Percentiles rank a stretch among this genome's conserved stretches.
Evolutionary conservation across 2,113 vertebrate genomes (phyloP).

Genomic region (Cricetomys ansorgei): DNA sequence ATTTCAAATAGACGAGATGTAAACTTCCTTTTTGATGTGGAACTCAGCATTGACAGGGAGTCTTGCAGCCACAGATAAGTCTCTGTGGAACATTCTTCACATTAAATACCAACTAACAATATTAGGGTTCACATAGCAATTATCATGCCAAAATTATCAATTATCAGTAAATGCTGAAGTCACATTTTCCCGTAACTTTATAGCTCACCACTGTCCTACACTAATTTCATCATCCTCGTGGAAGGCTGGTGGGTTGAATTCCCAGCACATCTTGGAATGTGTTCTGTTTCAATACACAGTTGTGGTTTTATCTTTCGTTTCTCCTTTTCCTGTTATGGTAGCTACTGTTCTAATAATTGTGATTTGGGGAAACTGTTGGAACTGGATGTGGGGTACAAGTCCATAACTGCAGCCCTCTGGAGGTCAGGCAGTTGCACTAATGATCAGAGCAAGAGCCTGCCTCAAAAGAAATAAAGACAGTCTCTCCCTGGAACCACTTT

Average conservation of each 20-base stretch:
- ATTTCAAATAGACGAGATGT: neutral
- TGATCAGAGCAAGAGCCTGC: neutral
- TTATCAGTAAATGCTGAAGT: neutral
- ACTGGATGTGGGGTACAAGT: neutral
- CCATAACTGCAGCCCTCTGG: too few species aligned
- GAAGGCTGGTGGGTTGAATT: neutral
- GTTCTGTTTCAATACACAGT: neutral
- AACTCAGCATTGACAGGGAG: neutral
- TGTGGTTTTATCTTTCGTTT: neutral
- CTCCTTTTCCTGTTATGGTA: neutral
- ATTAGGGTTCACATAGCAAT: neutral
- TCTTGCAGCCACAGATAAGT: neutral
- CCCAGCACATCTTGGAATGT: neutral
- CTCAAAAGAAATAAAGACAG: neutral
- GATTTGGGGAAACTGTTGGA: neutral
- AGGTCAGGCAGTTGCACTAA: neutral
- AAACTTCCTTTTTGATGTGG: neutral
- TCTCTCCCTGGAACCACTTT: neutral
- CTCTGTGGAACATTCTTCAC: neutral
- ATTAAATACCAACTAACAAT: neutral
- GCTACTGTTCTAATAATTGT: neutral
- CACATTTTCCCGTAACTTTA: neutral
- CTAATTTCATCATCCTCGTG: neutral
- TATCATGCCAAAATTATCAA: neutral
- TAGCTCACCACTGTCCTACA: too few species aligned